phyloP scores from a whole-genome alignment of 2,888 invertebrate species.

The Philhelius pedissequus region DNA sequence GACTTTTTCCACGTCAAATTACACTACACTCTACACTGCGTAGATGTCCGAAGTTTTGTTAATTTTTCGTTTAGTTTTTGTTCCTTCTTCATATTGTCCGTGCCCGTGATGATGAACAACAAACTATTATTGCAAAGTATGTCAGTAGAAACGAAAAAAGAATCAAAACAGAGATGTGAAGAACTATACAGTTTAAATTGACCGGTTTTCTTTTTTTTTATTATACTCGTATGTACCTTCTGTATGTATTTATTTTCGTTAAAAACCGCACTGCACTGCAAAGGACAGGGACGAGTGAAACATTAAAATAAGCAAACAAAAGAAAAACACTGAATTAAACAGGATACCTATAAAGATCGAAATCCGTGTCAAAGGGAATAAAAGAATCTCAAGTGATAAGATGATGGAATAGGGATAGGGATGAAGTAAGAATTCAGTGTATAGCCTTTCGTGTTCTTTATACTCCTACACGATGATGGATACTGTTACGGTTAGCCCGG shows the following conservation, averaged over 20 bases:
- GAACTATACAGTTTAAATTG: neutral
- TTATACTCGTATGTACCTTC: neutral
- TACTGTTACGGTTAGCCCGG: neutral
- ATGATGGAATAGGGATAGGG: neutral
- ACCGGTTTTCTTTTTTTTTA: conserved; percentile 16
- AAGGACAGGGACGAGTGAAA: neutral
- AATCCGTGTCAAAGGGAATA: neutral
- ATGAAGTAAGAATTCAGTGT: neutral
- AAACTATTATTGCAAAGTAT: conserved; percentile 8
- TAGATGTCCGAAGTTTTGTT: conserved; percentile 1
- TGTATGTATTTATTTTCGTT: neutral
- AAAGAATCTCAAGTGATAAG: neutral
- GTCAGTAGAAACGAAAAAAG: conserved; percentile 22
- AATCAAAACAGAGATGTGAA: conserved; percentile 49
- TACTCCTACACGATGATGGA: conserved; percentile 1
- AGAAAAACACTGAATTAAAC: neutral
- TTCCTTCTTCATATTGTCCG: neutral
- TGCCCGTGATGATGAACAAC: neutral
- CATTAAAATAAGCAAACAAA: too few relatives aligned
- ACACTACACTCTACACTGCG: conserved; percentile 12
- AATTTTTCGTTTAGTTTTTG: neutral
- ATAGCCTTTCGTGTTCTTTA: neutral
- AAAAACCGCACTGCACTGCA: neutral
- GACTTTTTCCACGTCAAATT: conserved; percentile 18
- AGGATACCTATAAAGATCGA: neutral